Base-by-base conservation (phyloP, 2,888 invertebrate genomes). In the Griposia aprilina region DNA sequence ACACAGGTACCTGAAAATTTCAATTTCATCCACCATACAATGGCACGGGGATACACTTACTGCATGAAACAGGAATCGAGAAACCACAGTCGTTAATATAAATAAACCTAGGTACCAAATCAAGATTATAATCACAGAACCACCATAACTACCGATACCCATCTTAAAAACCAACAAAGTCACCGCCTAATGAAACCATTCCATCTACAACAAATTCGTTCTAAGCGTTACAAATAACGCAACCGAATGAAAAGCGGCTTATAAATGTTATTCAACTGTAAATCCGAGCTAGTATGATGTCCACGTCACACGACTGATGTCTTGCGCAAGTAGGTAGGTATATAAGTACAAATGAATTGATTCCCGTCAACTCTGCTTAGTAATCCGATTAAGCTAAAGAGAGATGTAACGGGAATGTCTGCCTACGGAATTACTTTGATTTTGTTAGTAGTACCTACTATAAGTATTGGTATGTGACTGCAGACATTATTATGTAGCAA, bases 351-450 rank as follows among this genome's bases (percentile, higher is more conserved):
- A 94, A 94, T 91, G 93, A 92, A 94, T 93, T 94, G 93, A 92
- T 91, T 92, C 93, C 94, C 92, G 92, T 93, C 93, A 91, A 90
- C 91, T 92, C 87, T 91, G 92, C 92, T 92, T 92, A 87, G 84
- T 93, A 94, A 96, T 96, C 96, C 93, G 96, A 96, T 96, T 96
- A 96, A 89, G 90, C 91, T 92, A 91, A 94, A 94, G 93, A 92
- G 91, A 92, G 92, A 90, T 90, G 91, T 93, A 94, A 93, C 94
- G 93, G 93, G 81, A 82, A 79, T 89, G 88, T 78, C 86, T 72
- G 70, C 87, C 87, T 87, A 85, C 85, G 81, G 74, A 80, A 78
- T 79, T 80, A 85, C 74, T 90, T 87, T 76, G 78, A 81, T 83
- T 83, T 84, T 74, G 68, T 82, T 83, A 66, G 69, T 59, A 59